A percentile compares a stretch with the other conserved stretches of the same genome.
These are phyloP conservation scores for Symphodus melops DNA, from an alignment of 2,113 vertebrate species.

Conservation along the genomic window DNA sequence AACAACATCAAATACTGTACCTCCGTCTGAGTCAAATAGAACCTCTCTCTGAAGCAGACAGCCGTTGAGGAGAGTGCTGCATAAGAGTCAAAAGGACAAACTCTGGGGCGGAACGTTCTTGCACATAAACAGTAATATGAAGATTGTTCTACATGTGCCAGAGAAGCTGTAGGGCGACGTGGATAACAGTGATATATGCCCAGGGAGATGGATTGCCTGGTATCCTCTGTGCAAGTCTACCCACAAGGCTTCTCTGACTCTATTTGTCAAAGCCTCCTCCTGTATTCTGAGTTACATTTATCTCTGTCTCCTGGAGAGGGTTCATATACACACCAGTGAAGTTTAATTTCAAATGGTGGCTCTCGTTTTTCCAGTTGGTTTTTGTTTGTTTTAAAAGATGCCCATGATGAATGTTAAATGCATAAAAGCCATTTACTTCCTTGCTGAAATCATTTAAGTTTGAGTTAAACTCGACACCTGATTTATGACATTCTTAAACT, in stretches of 20 bases:
- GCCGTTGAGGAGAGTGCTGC: slow-evolving; percentile 1
- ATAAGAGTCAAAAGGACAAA: slow-evolving; percentile 67
- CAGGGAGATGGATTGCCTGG: slow-evolving; percentile 73
- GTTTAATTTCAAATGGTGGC: slow-evolving; percentile 58
- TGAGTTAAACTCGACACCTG: neutral
- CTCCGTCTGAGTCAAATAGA: neutral
- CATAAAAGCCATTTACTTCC: slow-evolving; percentile 10
- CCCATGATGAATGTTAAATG: slow-evolving; percentile 37
- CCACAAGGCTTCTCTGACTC: slow-evolving; percentile 56
- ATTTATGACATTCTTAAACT: slow-evolving; percentile 16
- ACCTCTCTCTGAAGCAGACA: neutral
- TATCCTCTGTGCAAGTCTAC: slow-evolving; percentile 63
- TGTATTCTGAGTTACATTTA: slow-evolving; percentile 59
- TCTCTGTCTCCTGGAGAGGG: slow-evolving; percentile 56
- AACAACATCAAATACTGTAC: neutral
- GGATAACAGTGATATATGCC: slow-evolving; percentile 75
- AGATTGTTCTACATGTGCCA: slow-evolving; percentile 72
- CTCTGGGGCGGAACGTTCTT: slow-evolving; percentile 35
- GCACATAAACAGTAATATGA: slow-evolving; percentile 61
- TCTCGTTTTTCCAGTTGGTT: slow-evolving; percentile 22
- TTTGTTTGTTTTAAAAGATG: slow-evolving; percentile 28
- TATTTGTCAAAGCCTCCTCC: slow-evolving; percentile 76
- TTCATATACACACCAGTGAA: slow-evolving; percentile 26
- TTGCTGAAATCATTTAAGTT: slow-evolving; percentile 23
- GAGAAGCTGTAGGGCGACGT: slow-evolving; percentile 43